Conservation (phyloP, 2,797 vertebrate species). For the Thaleichthys pacificus region DNA sequence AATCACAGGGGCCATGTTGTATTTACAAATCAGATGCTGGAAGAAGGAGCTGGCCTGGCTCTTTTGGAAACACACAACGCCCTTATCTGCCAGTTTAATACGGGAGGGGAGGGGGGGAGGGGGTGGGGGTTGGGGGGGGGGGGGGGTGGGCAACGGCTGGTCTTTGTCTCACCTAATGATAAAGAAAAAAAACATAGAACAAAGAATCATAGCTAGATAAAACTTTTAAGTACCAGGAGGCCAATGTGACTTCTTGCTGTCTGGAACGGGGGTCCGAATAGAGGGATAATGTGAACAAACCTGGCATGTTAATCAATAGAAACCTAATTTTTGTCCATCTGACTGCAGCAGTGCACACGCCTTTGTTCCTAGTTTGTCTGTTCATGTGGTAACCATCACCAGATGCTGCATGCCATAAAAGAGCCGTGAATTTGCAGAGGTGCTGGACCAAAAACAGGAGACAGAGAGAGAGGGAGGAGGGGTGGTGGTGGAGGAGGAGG, state of each 20-base stretch:
- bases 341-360: constrained; percentile 11
- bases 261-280: constrained; percentile 12
- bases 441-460: constrained; percentile 11
- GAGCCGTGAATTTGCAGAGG: neutral
- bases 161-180: constrained; percentile 16
- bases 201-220: neutral
- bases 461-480: neutral
- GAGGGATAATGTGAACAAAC: constrained; percentile 52
- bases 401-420: constrained; percentile 61
- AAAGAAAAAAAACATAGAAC: neutral
- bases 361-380: constrained; percentile 49
- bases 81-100: constrained; percentile 32
- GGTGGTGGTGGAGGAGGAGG: neutral
- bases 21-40: constrained; percentile 27
- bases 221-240: neutral
- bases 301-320: constrained; percentile 54
- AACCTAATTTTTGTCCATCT: constrained; percentile 53
- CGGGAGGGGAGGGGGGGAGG: neutral
- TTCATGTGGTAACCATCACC: constrained; percentile 55
- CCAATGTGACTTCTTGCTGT: constrained; percentile 3
- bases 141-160: neutral
- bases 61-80: constrained; percentile 17
- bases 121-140: too few relatives aligned
- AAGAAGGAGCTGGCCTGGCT: constrained; percentile 6
- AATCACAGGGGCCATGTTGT: constrained; percentile 27